Evolutionary conservation across 2,888 invertebrate genomes (phyloP), one percentile per base, ranked within the genome.

Genomic region (Acrocyrtus sp.): DNA sequence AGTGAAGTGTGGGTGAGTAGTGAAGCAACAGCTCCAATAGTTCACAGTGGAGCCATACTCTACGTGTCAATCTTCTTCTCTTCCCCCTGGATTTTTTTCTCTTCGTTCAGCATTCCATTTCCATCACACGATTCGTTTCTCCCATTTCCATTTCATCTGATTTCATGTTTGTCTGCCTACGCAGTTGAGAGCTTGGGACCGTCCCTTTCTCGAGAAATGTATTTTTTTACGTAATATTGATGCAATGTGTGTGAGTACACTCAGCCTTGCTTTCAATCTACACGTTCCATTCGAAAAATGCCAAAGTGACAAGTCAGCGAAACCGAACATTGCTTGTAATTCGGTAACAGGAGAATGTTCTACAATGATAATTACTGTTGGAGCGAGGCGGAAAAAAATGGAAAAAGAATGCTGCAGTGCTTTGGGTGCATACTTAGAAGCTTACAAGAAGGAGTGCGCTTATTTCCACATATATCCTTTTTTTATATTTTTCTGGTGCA

Each of bases 281-380:
- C n/a, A n/a, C 56, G 50, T 43, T 43, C 51, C 67, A 51, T 51
- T 67, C 58, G 50, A 48, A 47, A n/a, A 65, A 65, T 65, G 56
- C 65, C 65, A 65, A 67, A 58, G 58, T 67, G 67, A 58, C 67
- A 67, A 67, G 58, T 67, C 67, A 67, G 67, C 67, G 58, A 67
- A 58, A 67, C 67, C 67, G 19, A 58, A 57, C 57, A 57, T 56
- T 45, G 65, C 57, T 43, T 67, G 67, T 67, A 67, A 58, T 67
- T 67, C 67, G 41, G 51, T 19, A 50, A 58, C 34, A n/a, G 29
- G 22, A 39, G 65, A 65, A 65, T 65, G 65, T 65, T 65, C 45
- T 66, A 66, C 65, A 56, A 66, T 66, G 56, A 66, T 66, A 66
- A 66, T 63, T 63, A 63, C 53, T 27, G 19, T 53, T 41, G 26